Percentiles rank a stretch among this genome's conserved stretches.
phyloP scores from a whole-genome alignment of 1,140 invertebrate species.

The Archivesica marissinica region DNA sequence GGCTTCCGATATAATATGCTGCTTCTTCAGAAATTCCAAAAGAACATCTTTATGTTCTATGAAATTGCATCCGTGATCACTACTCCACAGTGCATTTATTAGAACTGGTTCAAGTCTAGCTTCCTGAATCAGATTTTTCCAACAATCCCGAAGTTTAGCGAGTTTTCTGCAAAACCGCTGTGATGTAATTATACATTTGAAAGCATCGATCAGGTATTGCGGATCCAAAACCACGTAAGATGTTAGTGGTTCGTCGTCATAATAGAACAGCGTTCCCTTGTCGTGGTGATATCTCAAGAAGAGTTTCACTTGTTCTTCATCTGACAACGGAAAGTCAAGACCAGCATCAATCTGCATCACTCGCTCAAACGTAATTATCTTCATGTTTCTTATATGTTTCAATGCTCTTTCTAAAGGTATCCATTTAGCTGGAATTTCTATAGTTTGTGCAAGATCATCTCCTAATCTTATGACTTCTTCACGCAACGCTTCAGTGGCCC shows the following conservation, averaged over 20 bases:
- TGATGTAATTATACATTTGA: slow-evolving; percentile 40
- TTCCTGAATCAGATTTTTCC: neutral
- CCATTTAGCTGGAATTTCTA: slow-evolving; percentile 20
- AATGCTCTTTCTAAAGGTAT: slow-evolving; percentile 20
- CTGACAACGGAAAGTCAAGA: neutral
- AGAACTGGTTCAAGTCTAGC: neutral
- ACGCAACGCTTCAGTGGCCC: neutral
- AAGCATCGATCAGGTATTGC: slow-evolving; percentile 23
- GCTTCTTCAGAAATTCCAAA: slow-evolving; percentile 7
- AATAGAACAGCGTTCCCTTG: slow-evolving; percentile 19
- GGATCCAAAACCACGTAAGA: slow-evolving; percentile 2
- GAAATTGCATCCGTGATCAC: neutral
- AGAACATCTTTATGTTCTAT: neutral
- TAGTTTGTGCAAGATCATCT: neutral
- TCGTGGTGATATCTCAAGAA: slow-evolving; percentile 28
- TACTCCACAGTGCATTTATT: neutral
- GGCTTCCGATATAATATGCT: slow-evolving; percentile 2
- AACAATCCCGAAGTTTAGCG: neutral
- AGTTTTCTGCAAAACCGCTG: neutral
- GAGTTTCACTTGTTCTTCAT: neutral
- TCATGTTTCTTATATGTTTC: neutral
- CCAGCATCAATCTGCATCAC: neutral
- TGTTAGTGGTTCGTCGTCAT: neutral
- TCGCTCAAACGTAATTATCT: slow-evolving; percentile 9
- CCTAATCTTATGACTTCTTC: neutral